Evolutionary conservation across 2,797 vertebrate species (phyloP), one percentile per base, ranked within the genome.

Genomic region (Cyprinodon diabolis): DNA sequence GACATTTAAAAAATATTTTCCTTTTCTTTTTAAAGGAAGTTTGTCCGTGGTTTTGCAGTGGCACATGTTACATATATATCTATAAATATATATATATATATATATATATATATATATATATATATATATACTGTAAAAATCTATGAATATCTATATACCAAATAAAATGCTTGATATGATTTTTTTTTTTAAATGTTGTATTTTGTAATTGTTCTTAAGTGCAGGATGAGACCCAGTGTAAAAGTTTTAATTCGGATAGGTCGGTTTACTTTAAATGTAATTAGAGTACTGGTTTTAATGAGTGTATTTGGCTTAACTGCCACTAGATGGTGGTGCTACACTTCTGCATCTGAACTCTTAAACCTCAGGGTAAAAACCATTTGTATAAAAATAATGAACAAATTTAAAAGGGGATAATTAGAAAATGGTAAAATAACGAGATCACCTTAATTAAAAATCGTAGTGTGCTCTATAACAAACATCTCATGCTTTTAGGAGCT

Each of bases 131-230:
- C 88, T 93, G 91, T 93, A 92, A 91, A 94, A 90, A 92, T 91
- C 76, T 93, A 92, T 88, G 85, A 92, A 92, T 92, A 93, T 92
- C 89, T 92, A 90, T 92, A 93, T 89, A 97, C 96, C 96, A 96
- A 98, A 97, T 97, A 96, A 97, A 97, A 97, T 91, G 96, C 96
- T 97, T 97, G 96, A 96, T 97, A 97, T 95, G 71, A 93, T 94
- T 95, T 43, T 97, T 95, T 95, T 97, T 98, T 97, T 96, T 95
- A 96, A 96, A 95, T 92, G 72, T 80, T 62, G 81, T 45, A 67
- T 84, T 87, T 96, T 96, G 94, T 96, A 68, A 73, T 37, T 69
- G 72, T 79, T 93, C 68, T 55, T 3, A 92, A 93, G 91, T 87
- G 90, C 87, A 4, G 91, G 88, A 95, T 91, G 93, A 90, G 93